phyloP scores from a whole-genome alignment of 2,797 vertebrate species.

The Sciurus vulgaris region DNA sequence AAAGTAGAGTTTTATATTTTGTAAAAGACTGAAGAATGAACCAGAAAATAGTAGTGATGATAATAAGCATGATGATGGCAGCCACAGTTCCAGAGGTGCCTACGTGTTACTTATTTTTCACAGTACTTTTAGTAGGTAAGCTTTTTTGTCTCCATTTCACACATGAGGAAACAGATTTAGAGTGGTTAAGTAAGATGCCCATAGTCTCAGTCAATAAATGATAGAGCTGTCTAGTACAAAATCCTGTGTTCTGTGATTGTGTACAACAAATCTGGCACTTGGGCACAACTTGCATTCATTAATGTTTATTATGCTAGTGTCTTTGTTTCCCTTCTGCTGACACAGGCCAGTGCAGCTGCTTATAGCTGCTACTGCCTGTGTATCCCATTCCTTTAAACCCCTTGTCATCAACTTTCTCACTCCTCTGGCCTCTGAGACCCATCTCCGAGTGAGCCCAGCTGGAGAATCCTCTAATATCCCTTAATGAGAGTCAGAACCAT shows the following conservation, averaged over 20 bases:
- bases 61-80: not conserved
- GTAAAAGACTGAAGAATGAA: not conserved
- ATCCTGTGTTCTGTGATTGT: not conserved
- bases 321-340: not conserved
- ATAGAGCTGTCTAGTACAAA: not conserved
- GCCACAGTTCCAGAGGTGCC: not conserved
- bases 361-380: not conserved
- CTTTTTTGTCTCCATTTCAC: slow-evolving; percentile 52
- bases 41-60: not conserved
- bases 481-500: not conserved
- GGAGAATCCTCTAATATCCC: not conserved
- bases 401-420: not conserved
- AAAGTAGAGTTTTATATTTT: slow-evolving; percentile 31
- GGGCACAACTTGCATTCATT: not conserved
- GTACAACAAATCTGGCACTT: not conserved
- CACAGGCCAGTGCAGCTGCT: not conserved
- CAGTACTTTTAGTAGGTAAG: not conserved
- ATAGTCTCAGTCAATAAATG: not conserved
- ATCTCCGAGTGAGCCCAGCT: not conserved
- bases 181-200: not conserved
- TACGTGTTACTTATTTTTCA: not conserved
- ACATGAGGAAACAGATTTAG: slow-evolving; percentile 32
- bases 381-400: not conserved
- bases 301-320: not conserved
- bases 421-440: not conserved